phyloP scores from a whole-genome alignment of 2,113 vertebrate species.

The Hyla sarda region DNA sequence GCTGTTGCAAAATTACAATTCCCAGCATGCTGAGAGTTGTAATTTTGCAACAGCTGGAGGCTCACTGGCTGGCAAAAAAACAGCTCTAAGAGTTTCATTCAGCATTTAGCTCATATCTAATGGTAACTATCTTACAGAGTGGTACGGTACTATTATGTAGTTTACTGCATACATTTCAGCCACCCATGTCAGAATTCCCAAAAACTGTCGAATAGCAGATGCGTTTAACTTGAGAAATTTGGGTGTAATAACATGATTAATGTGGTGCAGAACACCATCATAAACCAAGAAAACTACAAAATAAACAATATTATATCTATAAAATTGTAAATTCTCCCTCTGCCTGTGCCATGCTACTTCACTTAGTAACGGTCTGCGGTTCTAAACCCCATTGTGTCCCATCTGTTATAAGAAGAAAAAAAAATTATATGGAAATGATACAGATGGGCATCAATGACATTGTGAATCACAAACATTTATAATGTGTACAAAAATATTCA shows the following conservation, averaged over 20 bases:
- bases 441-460: background rate
- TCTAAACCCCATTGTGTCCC: background rate
- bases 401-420: conserved; percentile 1
- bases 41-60: too few species aligned
- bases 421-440: background rate
- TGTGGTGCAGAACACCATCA: background rate
- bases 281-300: background rate
- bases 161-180: background rate
- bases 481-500: background rate
- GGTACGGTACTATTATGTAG: background rate
- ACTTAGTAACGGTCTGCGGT: background rate
- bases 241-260: background rate
- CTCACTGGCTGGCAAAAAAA: too few species aligned
- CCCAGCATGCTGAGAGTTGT: too few species aligned
- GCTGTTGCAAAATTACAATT: too few species aligned
- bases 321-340: background rate
- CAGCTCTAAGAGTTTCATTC: too few species aligned
- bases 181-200: background rate
- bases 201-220: background rate
- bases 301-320: background rate
- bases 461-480: background rate
- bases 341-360: background rate
- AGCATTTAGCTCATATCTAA: too few species aligned
- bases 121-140: too few species aligned
- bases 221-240: too few species aligned